phyloP scores from a whole-genome alignment of 2,888 invertebrate genomes.

The Amblyteles armatorius region DNA sequence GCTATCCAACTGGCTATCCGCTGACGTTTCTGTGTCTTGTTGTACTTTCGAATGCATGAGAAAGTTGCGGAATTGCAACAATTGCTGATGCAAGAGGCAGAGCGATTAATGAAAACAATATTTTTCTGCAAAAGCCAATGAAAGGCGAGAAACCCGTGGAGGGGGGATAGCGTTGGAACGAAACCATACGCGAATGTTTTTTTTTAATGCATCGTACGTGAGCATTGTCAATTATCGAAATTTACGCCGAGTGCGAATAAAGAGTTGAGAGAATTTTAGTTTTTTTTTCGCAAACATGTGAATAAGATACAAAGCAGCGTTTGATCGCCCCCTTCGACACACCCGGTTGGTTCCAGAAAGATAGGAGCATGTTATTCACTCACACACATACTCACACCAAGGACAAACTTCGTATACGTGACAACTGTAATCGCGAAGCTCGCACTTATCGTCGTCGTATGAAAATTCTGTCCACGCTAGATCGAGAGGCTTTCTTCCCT shows the following conservation, averaged over 20 bases:
- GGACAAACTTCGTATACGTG: constrained; percentile 74
- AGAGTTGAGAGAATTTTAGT: neutral
- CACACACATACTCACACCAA: constrained; percentile 74
- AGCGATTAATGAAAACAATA: neutral
- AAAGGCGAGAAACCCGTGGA: constrained; percentile 14
- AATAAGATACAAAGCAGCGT: neutral
- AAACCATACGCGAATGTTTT: neutral
- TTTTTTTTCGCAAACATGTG: neutral
- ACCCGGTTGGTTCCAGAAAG: constrained; percentile 1
- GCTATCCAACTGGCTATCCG: neutral
- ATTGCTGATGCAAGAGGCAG: constrained; percentile 60
- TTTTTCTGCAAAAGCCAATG: constrained; percentile 18
- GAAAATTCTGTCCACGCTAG: constrained; percentile 65
- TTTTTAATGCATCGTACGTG: neutral
- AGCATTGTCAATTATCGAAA: neutral
- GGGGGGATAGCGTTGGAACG: constrained; percentile 9
- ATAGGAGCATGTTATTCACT: constrained; percentile 5
- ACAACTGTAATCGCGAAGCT: constrained; percentile 71
- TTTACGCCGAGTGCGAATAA: neutral
- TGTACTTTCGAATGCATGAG: constrained; percentile 6
- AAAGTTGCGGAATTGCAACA: neutral
- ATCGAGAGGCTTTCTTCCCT: constrained; percentile 53
- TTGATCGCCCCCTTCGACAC: neutral
- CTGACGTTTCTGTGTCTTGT: neutral
- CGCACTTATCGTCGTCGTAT: constrained; percentile 62